Conservation (phyloP, 2,888 invertebrate species). For the Agrilus mali region DNA sequence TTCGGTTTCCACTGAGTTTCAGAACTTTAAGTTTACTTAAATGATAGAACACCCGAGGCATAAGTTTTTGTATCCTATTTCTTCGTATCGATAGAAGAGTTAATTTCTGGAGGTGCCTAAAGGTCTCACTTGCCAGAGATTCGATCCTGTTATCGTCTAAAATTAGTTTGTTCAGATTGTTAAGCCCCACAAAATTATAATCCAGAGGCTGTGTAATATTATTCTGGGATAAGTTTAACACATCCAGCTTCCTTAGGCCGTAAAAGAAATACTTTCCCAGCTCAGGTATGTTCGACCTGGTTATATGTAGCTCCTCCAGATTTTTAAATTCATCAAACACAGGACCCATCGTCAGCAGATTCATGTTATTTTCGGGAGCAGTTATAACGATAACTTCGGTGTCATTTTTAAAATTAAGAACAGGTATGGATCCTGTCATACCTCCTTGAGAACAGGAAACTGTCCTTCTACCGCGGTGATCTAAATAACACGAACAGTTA, state of each 20-base stretch:
- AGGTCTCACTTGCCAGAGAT: slow-evolving; percentile 66
- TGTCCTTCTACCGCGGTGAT: slow-evolving; percentile 41
- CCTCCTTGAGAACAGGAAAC: slow-evolving; percentile 50
- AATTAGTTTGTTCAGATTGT: slow-evolving; percentile 54
- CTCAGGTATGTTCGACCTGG: slow-evolving; percentile 65
- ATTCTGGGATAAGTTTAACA: slow-evolving; percentile 60
- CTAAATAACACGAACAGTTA: slow-evolving; percentile 48
- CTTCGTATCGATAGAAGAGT: slow-evolving; percentile 51
- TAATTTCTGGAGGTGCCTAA: slow-evolving; percentile 55
- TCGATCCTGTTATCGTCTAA: slow-evolving; percentile 66
- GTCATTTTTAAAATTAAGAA: slow-evolving; percentile 45
- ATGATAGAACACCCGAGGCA: slow-evolving; percentile 56
- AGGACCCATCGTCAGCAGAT: slow-evolving; percentile 58
- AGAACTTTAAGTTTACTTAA: slow-evolving; percentile 51
- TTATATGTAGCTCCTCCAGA: slow-evolving; percentile 61
- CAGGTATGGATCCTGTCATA: slow-evolving; percentile 47
- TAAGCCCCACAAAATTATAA: slow-evolving; percentile 63
- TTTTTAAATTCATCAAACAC: slow-evolving; percentile 42
- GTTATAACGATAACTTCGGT: slow-evolving; percentile 54
- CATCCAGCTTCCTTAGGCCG: slow-evolving; percentile 47
- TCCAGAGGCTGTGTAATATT: slow-evolving; percentile 61
- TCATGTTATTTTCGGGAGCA: slow-evolving; percentile 47
- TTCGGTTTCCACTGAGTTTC: slow-evolving; percentile 59
- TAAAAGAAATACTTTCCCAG: slow-evolving; percentile 69
- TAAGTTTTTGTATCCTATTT: slow-evolving; percentile 55